Base-by-base conservation (phyloP, 2,113 vertebrate species). In the Fulica atra region DNA sequence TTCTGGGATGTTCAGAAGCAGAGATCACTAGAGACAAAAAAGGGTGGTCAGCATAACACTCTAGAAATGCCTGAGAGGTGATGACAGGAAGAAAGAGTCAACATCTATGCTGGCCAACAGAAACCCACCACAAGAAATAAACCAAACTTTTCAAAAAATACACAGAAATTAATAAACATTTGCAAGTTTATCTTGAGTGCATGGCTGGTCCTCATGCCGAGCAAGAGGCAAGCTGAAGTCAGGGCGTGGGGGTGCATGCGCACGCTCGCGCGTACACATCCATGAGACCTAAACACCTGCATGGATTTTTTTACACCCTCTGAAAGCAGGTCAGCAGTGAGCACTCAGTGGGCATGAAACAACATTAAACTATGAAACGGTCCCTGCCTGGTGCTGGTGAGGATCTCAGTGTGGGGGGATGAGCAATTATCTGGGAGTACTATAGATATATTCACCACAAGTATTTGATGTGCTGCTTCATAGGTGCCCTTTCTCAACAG, bases 311-410 rank as follows among this genome's bases (percentile, higher is more conserved):
- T 81, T 36, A 63, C 38, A 71, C 16, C 35, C 36, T 88, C 68
- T 73, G 21, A 88, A 92, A 93, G 56, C 57, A 92, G 82, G 86
- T 95, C 80, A 93, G 76, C 59, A 84, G 56, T 59, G 53, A 97
- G 71, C 70, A 82, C 40, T 96, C 93, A 92, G 66, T 94, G 92
- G 54, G 90, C 90, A 65, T 77, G 88, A 94, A 96, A 96, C 33
- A 80, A 65, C 88, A 82, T 93, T 79, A 80, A 93, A 80, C 26
- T 88, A n/a, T 78, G 56, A 82, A 95, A 76, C 2, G 3, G 10
- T 77, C 44, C 44, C 42, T 76, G 65, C 33, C 53, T 53, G 29
- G 17, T 74, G 38, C 46, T 95, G 56, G 19, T 1, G 1, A 87
- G 53, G 35, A 76, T 76, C 94, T 68, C 42, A 40, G 15, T 46